These are phyloP conservation scores for Trilocha varians DNA, from an alignment of 2,888 invertebrate genomes.

Conservation along the genomic window DNA sequence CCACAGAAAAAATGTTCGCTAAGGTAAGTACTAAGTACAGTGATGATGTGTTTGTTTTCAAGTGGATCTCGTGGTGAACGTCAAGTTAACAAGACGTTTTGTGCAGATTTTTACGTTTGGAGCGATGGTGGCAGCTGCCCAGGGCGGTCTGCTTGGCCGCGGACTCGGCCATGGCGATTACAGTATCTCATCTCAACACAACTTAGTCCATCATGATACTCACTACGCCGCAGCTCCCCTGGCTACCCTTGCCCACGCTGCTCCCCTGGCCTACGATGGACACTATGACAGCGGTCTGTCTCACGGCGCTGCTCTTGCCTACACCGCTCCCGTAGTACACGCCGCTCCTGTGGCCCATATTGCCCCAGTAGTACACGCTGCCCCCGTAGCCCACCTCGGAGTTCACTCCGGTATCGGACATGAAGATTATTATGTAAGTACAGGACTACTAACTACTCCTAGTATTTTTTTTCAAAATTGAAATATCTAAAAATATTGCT, in stretches of 20 bases:
- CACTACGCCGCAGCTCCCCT: slow-evolving; percentile 16
- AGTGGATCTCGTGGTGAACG: neutral
- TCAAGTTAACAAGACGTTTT: slow-evolving; percentile 9
- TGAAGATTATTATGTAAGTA: slow-evolving; percentile 46
- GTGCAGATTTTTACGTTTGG: slow-evolving; percentile 50
- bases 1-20: slow-evolving; percentile 59
- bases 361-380: slow-evolving; percentile 21
- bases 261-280: slow-evolving; percentile 22
- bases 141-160: slow-evolving; percentile 60
- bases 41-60: neutral
- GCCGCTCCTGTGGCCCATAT: slow-evolving; percentile 21
- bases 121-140: slow-evolving; percentile 53
- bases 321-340: slow-evolving; percentile 20
- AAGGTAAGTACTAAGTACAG: slow-evolving; percentile 62
- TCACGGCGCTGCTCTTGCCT: slow-evolving; percentile 21
- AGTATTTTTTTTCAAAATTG: neutral
- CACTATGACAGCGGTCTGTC: slow-evolving; percentile 17
- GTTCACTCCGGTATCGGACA: slow-evolving; percentile 27
- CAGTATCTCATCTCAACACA: slow-evolving; percentile 26
- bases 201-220: slow-evolving; percentile 23
- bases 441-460: neutral
- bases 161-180: slow-evolving; percentile 37
- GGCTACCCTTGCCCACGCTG: slow-evolving; percentile 22
- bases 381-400: slow-evolving; percentile 25
- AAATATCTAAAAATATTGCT: slow-evolving; percentile 1